phyloP scores from a whole-genome alignment of 2,888 invertebrate species.

The Macrosiphum euphorbiae region DNA sequence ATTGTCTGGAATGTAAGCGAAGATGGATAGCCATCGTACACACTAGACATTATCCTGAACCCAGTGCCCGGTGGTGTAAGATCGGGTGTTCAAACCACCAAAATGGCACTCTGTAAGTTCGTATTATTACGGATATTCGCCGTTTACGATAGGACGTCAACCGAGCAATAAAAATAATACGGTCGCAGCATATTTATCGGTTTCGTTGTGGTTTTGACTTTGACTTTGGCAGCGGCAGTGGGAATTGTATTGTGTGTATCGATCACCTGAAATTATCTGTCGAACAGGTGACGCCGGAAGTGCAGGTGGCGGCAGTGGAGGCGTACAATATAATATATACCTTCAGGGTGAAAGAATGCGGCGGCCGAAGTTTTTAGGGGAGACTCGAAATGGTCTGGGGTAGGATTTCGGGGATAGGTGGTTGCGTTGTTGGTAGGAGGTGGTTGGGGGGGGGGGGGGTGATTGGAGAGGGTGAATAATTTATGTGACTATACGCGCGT shows the following conservation, averaged over 20 bases:
- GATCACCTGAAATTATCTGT: constrained; percentile 29
- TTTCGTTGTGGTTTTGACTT: not conserved
- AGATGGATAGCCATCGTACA: not conserved
- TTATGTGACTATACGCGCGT: constrained; percentile 48
- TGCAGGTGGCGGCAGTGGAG: not conserved
- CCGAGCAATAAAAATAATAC: constrained; percentile 4
- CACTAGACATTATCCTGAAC: not conserved
- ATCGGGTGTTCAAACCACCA: not conserved
- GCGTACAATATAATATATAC: not conserved
- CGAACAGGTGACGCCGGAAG: constrained; percentile 46
- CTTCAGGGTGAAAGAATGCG: constrained; percentile 23
- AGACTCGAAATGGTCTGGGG: not conserved
- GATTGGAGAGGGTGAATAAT: constrained; percentile 56
- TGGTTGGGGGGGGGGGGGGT: not conserved
- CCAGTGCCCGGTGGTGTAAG: no score
- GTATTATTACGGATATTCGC: not conserved
- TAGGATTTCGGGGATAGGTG: not conserved
- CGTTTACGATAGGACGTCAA: not conserved
- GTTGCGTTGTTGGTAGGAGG: not conserved
- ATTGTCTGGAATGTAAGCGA: no score
- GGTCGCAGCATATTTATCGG: constrained; percentile 20
- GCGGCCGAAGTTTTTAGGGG: not conserved
- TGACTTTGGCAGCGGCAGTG: not conserved
- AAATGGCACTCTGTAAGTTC: not conserved
- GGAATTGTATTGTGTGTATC: not conserved